A percentile compares a stretch with the other conserved stretches of the same genome.
Conservation (phyloP, 2,888 invertebrate species). For the Schizaphis graminum region DNA sequence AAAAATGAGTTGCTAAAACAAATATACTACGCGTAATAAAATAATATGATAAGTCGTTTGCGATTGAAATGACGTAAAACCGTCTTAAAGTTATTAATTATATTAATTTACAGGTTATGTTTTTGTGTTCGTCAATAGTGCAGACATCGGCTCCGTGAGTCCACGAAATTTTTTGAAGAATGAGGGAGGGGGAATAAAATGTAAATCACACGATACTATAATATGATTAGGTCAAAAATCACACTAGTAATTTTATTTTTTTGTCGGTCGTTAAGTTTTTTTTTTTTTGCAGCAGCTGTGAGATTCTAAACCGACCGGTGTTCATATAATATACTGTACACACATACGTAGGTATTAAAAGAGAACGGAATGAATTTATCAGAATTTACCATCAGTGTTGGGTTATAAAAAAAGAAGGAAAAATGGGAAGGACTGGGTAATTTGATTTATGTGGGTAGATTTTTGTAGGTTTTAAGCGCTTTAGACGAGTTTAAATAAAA, state of each 20-base stretch:
- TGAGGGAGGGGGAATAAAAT: background rate
- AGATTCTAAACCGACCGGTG: background rate
- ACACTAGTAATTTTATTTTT: background rate
- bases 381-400: constrained; percentile 57
- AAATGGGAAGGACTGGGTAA: background rate
- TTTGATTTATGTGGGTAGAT: constrained; percentile 60
- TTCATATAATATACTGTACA: background rate
- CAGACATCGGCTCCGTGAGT: background rate
- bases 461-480: constrained; percentile 57
- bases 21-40: background rate
- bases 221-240: background rate
- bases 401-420: background rate
- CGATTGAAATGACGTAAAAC: background rate
- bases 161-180: background rate
- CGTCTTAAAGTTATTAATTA: background rate
- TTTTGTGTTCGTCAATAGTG: background rate
- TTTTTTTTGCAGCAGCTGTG: constrained; percentile 5
- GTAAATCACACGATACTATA: background rate
- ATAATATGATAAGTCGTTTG: background rate
- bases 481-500: constrained; percentile 64
- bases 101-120: background rate
- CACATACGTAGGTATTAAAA: constrained; percentile 34
- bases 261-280: constrained; percentile 2
- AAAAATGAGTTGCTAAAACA: background rate
- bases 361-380: constrained; percentile 50